Conservation (phyloP, 2,797 vertebrate genomes). For the Danio kyathit region DNA sequence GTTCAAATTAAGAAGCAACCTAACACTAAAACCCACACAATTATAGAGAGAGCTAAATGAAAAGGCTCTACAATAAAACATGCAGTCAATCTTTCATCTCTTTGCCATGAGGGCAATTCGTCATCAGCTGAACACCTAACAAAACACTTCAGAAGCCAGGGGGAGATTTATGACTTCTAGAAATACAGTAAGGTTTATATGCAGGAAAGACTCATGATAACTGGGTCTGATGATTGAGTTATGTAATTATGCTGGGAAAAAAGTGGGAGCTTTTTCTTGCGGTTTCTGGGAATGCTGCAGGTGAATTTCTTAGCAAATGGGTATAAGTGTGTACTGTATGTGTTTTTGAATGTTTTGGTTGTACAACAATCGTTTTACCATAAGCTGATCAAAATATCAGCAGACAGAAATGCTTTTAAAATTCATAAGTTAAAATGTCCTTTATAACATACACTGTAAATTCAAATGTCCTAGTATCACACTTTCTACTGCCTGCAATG, state of each 20-base stretch:
- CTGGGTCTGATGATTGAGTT: conserved; percentile 20
- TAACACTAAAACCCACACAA: conserved; percentile 5
- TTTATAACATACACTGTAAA: neutral
- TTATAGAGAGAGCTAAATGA: conserved; percentile 13
- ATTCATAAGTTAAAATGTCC: neutral
- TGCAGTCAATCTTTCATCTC: conserved; percentile 29
- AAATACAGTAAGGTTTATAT: neutral
- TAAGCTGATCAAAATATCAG: neutral
- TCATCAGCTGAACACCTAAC: neutral
- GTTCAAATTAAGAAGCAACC: conserved; percentile 27
- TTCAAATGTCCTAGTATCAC: neutral
- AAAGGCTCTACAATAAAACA: conserved; percentile 16
- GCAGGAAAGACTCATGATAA: conserved; percentile 26
- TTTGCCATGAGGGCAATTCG: conserved; percentile 18
- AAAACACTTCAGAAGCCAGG: conserved; percentile 23
- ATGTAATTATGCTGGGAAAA: conserved; percentile 26
- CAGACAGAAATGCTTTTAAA: neutral
- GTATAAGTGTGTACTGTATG: too few relatives aligned
- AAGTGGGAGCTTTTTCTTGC: neutral
- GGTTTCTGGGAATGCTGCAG: neutral
- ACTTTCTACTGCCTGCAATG: neutral
- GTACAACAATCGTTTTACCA: neutral
- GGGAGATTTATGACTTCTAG: conserved; percentile 39
- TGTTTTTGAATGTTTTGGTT: neutral
- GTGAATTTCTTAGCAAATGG: neutral